Evolutionary conservation across 2,797 vertebrate species (phyloP), one percentile per base, ranked within the genome.

Genomic region (Falco columbarius): DNA sequence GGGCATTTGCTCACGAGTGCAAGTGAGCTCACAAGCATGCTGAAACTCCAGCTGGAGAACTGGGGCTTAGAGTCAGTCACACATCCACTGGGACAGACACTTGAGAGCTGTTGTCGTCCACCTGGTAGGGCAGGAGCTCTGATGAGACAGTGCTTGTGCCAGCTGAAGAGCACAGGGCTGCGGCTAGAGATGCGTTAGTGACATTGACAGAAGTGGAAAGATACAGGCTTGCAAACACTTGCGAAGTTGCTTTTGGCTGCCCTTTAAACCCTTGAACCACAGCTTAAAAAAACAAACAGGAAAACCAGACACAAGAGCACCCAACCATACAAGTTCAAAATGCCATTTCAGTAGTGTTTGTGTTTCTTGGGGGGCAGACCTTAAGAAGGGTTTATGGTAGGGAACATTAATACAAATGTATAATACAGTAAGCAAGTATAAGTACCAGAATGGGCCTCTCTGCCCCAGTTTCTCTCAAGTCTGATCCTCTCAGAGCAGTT

Each of bases 1-100:
- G 38, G 14, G 12, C 22, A 19, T 90, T 65, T 82, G 42, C 42
- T 77, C 11, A 23, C 0, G 1, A 19, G 13, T 17, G 4, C 23
- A 30, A 1, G 4, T 44, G 40, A 56, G 36, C 46, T 81, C 32
- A 71, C 0, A 0, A 67, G n/a, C 6, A 4, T n/a, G 32, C 40
- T 40, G 56, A 40, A 66, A 40, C 22, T 56, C 52, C 54, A 51
- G 4, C n/a, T 66, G 70, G 32, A 71, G 65, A 56, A 66, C 36
- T 3, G 51, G 6, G 10, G 12, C 27, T 81, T 73, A 29, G 12
- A 62, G 59, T 26, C 7, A 0, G 38, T 40, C 51, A 17, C 1
- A 0, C 10, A 14, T 30, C 46, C 3, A 2, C 82, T 62, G 42
- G 66, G 51, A 62, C 32, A 63, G 75, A 42, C 26, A 10, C 65